phyloP scores from a whole-genome alignment of 1,140 invertebrate genomes.

The Ganaspis sp. region DNA sequence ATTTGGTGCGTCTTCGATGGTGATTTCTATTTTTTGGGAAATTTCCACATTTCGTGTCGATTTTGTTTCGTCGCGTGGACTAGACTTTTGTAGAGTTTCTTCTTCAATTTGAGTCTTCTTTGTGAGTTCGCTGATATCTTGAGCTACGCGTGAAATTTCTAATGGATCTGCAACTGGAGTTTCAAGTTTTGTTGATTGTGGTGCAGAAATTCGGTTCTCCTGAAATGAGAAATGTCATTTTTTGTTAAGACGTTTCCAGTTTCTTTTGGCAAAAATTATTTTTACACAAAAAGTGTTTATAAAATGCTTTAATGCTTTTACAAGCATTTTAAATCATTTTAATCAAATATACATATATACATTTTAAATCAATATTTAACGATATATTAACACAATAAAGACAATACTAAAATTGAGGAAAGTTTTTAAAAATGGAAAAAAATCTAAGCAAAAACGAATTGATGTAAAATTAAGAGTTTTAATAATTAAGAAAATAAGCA shows the following conservation, averaged over 20 bases:
- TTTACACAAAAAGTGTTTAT: neutral
- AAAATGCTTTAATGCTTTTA: no score
- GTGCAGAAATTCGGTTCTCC: constrained; percentile 46
- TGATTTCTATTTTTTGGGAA: neutral
- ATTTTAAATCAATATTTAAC: no score
- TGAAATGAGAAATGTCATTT: constrained; percentile 38
- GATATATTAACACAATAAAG: no score
- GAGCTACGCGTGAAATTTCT: constrained; percentile 54
- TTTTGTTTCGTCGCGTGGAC: neutral
- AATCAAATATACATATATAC: no score
- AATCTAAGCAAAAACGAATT: no score
- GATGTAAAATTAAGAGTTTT: no score
- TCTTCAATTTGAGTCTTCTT: constrained; percentile 49
- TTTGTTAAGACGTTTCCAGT: constrained; percentile 9
- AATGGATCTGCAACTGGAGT: constrained; percentile 56
- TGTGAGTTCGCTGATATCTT: constrained; percentile 60
- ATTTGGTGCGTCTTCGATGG: neutral
- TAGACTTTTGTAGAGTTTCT: constrained; percentile 31
- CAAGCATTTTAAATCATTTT: no score
- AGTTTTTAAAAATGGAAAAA: no score
- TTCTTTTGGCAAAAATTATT: neutral
- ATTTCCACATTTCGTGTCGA: neutral
- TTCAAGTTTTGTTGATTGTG: constrained; percentile 50
- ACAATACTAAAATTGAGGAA: no score
- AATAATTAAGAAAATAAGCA: neutral